A percentile compares a stretch with the other conserved stretches of the same genome.
These are phyloP conservation scores for Amiota minor DNA, from an alignment of 2,888 invertebrate species.

Conservation along the genomic window DNA sequence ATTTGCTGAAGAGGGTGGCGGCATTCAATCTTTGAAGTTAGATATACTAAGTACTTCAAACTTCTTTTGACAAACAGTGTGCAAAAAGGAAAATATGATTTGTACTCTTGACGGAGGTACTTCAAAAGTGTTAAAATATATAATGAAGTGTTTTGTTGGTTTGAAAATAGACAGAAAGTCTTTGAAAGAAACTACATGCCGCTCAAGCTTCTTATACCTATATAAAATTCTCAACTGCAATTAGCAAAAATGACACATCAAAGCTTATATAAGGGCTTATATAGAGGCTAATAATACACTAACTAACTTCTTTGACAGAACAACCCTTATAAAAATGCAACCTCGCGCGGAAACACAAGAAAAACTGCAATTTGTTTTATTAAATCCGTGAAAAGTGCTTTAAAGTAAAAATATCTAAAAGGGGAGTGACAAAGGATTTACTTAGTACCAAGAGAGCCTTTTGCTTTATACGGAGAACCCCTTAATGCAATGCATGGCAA, in stretches of 20 bases:
- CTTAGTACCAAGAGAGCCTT: too few relatives aligned
- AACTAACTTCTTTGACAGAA: neutral
- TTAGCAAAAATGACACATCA: conserved; percentile 18
- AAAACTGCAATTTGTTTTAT: conserved; percentile 11
- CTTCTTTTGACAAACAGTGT: neutral
- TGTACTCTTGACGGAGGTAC: too few relatives aligned
- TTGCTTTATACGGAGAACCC: neutral
- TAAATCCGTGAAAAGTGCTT: conserved; percentile 2
- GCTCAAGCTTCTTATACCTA: too few relatives aligned
- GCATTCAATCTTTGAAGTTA: too few relatives aligned
- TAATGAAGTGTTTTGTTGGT: neutral
- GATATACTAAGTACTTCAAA: too few relatives aligned
- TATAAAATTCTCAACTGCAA: neutral
- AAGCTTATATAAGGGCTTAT: neutral
- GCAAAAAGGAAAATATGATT: too few relatives aligned
- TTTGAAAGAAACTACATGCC: too few relatives aligned
- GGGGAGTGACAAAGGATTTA: too few relatives aligned
- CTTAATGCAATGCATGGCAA: conserved; percentile 10
- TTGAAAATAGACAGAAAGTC: neutral
- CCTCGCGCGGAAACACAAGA: neutral
- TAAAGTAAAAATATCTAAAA: neutral
- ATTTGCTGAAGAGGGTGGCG: too few relatives aligned
- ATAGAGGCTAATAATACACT: neutral
- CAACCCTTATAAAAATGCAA: neutral
- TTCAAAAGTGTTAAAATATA: conserved; percentile 2